phyloP scores from a whole-genome alignment of 2,113 vertebrate genomes.

The Megaceryle torquata region DNA sequence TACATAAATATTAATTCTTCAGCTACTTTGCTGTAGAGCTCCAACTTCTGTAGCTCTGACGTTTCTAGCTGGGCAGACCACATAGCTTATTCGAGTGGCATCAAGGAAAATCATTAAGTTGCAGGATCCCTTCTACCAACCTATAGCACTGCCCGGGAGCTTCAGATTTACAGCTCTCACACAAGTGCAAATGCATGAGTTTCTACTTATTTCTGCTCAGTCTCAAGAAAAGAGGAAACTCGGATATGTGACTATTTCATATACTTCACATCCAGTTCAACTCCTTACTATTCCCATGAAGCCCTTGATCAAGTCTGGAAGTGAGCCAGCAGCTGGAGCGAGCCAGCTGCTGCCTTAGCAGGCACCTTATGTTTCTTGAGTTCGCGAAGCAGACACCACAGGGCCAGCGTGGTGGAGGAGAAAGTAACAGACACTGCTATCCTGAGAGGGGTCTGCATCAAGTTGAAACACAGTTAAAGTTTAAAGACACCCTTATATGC shows the following conservation, averaged over 20 bases:
- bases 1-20: not conserved
- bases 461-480: not conserved
- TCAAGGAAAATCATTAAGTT: not conserved
- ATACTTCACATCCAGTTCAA: not conserved
- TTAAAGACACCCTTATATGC: not conserved
- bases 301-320: not conserved
- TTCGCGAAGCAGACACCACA: not conserved
- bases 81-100: not conserved
- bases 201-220: not conserved
- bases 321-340: not conserved
- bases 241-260: fast-evolving
- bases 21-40: not conserved
- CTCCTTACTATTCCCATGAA: not conserved
- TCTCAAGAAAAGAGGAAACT: not conserved
- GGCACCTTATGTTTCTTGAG: not conserved
- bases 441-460: not conserved
- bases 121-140: not conserved
- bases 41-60: not conserved
- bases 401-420: not conserved
- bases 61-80: not conserved
- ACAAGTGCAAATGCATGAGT: too few relatives aligned
- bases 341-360: not conserved
- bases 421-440: not conserved
- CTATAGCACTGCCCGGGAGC: not conserved
- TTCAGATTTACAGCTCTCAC: not conserved